Evolutionary conservation across 2,797 vertebrate genomes (phyloP), one percentile per base, ranked within the genome.

Genomic region (Pseudochirops corinnae): DNA sequence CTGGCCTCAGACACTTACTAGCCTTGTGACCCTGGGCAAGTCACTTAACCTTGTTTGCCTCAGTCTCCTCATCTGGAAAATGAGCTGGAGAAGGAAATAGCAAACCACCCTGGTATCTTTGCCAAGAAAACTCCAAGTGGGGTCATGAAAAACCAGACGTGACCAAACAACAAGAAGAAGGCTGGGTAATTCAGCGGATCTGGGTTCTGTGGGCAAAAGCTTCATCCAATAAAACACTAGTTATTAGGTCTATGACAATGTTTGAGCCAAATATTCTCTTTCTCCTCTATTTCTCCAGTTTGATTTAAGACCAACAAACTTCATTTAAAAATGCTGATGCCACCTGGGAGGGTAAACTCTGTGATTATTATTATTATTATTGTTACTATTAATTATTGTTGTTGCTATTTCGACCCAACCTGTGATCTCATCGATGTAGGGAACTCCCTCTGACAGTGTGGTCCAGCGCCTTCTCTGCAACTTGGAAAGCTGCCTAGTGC

Each of bases 161-260:
- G 13, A 67, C 62, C n/a, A 13, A 67, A 67, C 4, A n/a, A 67
- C 33, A 67, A 67, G 2, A 74, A 21, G 2, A 74, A 21, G 7
- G 18, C 39, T 82, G 10, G 39, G 18, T 82, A 82, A 24, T 82
- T n/a, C 18, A 26, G 39, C 46, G 39, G 55, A 92, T 91, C 55
- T 94, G 55, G 97, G 94, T 31, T 29, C 39, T n/a, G 39, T 1
- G 33, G 58, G 60, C 39, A 52, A 90, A 39, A 91, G 92, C 90
- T 24, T 91, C 90, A 56, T 13, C 74, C 46, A 96, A 91, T 94
- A 96, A 29, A 55, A 96, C 74, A 93, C 46, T 55, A 39, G 26
- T 60, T 94, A 67, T 91, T 90, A 92, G 95, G 53, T 56, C 7
- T 39, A 50, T 26, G 24, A 18, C 46, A 50, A n/a, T 55, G 3